Conservation (phyloP, 2,797 vertebrate species). For the Danio kyathit region DNA sequence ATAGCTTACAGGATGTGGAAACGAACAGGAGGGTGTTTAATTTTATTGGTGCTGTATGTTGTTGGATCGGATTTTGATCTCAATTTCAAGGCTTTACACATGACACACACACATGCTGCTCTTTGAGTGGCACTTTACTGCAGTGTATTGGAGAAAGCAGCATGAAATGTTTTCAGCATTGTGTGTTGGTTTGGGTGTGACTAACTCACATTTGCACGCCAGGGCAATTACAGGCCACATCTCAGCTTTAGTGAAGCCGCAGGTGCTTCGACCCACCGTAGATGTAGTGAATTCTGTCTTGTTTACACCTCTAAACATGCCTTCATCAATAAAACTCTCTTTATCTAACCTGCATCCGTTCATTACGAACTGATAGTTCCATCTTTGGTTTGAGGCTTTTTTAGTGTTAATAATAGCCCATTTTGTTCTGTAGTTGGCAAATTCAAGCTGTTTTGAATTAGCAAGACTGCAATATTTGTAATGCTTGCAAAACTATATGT, state of each 20-base stretch:
- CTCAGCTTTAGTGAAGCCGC: constrained; percentile 8
- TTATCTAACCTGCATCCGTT: constrained; percentile 7
- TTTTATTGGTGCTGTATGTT: background rate
- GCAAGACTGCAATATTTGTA: no score
- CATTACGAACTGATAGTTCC: background rate
- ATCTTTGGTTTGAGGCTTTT: background rate
- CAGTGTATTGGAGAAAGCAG: constrained; percentile 6
- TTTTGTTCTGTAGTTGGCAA: background rate
- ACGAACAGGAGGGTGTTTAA: background rate
- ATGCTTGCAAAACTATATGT: background rate
- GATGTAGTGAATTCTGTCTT: background rate
- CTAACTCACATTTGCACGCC: constrained; percentile 26
- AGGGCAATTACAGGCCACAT: constrained; percentile 30
- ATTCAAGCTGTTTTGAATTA: background rate
- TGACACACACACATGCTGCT: background rate
- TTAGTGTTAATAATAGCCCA: background rate
- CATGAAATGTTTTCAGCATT: background rate
- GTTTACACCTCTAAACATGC: constrained; percentile 18
- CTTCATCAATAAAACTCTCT: constrained; percentile 5
- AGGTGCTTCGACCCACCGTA: constrained; percentile 14
- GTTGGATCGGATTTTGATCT: background rate
- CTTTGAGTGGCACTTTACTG: background rate
- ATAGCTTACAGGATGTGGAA: background rate
- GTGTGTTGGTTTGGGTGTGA: constrained; percentile 2
- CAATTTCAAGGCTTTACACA: background rate